Base-by-base conservation (phyloP, 2,888 invertebrate genomes). In the Diarsia rubi region DNA sequence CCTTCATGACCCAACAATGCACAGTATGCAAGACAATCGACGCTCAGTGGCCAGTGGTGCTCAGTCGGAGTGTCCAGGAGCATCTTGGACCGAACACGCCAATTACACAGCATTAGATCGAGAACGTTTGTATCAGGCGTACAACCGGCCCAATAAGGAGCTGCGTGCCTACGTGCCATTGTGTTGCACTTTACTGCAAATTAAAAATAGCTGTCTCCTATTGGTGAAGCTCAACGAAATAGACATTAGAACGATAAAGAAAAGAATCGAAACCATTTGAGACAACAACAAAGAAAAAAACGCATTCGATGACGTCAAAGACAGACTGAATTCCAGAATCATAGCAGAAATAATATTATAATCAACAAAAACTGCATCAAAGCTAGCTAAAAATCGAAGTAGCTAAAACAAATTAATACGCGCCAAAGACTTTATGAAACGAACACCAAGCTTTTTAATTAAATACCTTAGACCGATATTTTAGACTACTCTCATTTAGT, bases 91-190 rank as follows among this genome's bases (percentile, higher is more conserved):
- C 64, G 81, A 80, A 75, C 84, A 85, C 84, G 89, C 86, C 89
- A 89, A 90, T 90, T 90, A 86, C 88, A 87, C 84, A 79, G 85
- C 83, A 89, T 89, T 89, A 86, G 84, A 27, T 82, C 75, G 81
- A 85, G 83, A 84, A 84, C 84, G 88, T 85, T 82, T 82, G 88
- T 87, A 86, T 83, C 85, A 81, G 79, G 74, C 73, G 76, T 70
- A 73, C 84, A 65, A 66, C 76, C 63, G 68, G 64, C 74, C 72
- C 82, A 86, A 82, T 86, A 86, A 84, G 83, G 86, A 81, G 79
- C 64, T 69, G 75, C 73, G 63, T 86, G 81, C 73, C 78, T 72
- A 74, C 77, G 64, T 78, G 76, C 78, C 84, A 73, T 82, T 84
- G 82, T 86, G 82, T 81, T 81, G 75, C 69, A 63, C 52, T 77